A percentile compares a stretch with the other conserved stretches of the same genome.
phyloP scores from a whole-genome alignment of 1,140 invertebrate species.

The Platyscapa corneri region DNA sequence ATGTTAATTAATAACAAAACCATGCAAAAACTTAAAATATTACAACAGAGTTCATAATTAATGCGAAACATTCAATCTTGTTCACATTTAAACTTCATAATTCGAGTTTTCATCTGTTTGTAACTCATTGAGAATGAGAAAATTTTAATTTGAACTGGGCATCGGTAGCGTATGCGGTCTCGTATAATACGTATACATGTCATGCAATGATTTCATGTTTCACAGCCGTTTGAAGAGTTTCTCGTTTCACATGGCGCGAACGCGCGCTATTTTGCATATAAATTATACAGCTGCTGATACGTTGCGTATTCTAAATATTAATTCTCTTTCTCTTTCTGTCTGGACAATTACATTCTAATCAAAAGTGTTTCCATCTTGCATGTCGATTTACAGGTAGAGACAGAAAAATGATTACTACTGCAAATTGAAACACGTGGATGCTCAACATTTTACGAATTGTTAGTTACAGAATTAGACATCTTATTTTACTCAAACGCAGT shows the following conservation, averaged over 20 bases:
- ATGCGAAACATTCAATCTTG: slow-evolving; percentile 5
- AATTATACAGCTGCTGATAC: slow-evolving; percentile 34
- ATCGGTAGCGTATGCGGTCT: slow-evolving; percentile 6
- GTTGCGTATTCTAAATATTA: slow-evolving; percentile 39
- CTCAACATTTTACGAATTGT: background rate
- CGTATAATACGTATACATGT: slow-evolving; percentile 34
- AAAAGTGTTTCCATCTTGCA: slow-evolving; percentile 31
- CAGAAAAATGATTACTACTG: slow-evolving; percentile 25
- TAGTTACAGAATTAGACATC: slow-evolving; percentile 1
- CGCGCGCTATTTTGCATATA: slow-evolving; percentile 48
- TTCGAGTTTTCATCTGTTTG: slow-evolving; percentile 6
- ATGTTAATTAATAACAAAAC: slow-evolving; percentile 22
- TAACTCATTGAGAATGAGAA: slow-evolving; percentile 22
- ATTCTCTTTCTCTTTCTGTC: slow-evolving; percentile 39
- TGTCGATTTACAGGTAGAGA: background rate
- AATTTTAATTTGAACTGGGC: slow-evolving; percentile 38
- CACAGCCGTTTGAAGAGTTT: slow-evolving; percentile 43
- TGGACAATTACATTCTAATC: slow-evolving; percentile 46
- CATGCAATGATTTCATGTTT: slow-evolving; percentile 52
- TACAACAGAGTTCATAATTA: background rate
- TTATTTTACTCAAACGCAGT: background rate
- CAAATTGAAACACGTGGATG: slow-evolving; percentile 35
- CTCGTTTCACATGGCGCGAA: slow-evolving; percentile 12
- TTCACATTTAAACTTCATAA: slow-evolving; percentile 10
- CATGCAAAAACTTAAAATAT: background rate